phyloP scores from a whole-genome alignment of 1,140 invertebrate genomes.

The Camponotus vicinus region DNA sequence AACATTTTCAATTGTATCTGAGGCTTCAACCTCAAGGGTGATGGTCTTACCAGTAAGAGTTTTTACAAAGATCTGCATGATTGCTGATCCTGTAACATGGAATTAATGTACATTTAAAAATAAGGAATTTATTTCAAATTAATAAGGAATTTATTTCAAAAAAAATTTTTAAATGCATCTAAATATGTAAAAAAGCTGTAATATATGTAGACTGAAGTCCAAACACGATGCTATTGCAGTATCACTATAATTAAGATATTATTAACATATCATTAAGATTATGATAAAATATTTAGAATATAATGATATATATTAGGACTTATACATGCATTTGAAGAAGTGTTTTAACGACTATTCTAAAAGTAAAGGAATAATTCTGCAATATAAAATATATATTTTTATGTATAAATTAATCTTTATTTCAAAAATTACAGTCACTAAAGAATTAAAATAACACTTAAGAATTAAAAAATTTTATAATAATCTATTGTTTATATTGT shows the following conservation, averaged over 20 bases:
- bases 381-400: not conserved
- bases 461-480: not conserved
- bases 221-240: too few species aligned
- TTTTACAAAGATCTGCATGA: conserved; percentile 98
- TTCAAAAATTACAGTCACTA: conserved; percentile 16
- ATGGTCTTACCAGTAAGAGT: conserved; percentile 98
- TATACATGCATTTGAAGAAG: too few species aligned
- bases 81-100: conserved; percentile 64
- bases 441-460: not conserved
- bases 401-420: conserved; percentile 12
- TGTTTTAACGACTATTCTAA: too few species aligned
- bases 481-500: not conserved
- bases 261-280: not conserved
- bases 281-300: not conserved
- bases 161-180: too few species aligned
- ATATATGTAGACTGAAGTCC: too few species aligned
- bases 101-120: not conserved
- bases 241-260: not conserved
- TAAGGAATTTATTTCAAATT: too few species aligned
- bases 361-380: too few species aligned
- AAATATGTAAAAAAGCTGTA: too few species aligned
- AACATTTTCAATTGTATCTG: conserved; percentile 97
- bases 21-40: conserved; percentile 96
- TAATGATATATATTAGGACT: not conserved
- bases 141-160: too few species aligned